Conservation (phyloP, 2,797 vertebrate species). For the Carapus acus region DNA sequence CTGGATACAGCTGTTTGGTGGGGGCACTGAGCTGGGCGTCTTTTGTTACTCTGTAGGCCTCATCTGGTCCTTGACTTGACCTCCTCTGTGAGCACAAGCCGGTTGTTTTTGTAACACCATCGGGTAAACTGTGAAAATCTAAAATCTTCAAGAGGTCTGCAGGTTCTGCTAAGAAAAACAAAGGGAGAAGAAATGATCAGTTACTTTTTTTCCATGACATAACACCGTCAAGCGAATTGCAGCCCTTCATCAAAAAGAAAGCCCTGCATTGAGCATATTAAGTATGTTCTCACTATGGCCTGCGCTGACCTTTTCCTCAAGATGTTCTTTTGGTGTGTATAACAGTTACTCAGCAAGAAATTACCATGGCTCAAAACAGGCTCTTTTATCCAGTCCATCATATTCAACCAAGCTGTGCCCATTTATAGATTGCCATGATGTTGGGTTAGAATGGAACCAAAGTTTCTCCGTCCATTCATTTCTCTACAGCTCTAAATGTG, state of each 20-base stretch:
- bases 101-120: constrained; percentile 88
- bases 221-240: not conserved
- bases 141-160: constrained; percentile 96
- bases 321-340: constrained; percentile 22
- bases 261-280: not conserved
- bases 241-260: constrained; percentile 1
- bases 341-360: constrained; percentile 32
- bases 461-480: constrained; percentile 40
- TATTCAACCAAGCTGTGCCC: constrained; percentile 51
- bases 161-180: constrained; percentile 78
- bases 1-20: constrained; percentile 91
- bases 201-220: constrained; percentile 14
- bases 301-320: constrained; percentile 11
- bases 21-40: constrained; percentile 94
- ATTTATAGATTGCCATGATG: constrained; percentile 63
- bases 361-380: constrained; percentile 35
- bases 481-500: constrained; percentile 32
- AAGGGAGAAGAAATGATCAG: constrained; percentile 2
- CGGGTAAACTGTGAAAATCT: constrained; percentile 95
- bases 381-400: constrained; percentile 40
- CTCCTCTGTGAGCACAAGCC: constrained; percentile 86
- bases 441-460: constrained; percentile 44
- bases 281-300: constrained; percentile 24
- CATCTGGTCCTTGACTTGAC: constrained; percentile 86
- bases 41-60: constrained; percentile 90